Base-by-base conservation (phyloP, 2,888 invertebrate genomes). In the Andrena praecox region DNA sequence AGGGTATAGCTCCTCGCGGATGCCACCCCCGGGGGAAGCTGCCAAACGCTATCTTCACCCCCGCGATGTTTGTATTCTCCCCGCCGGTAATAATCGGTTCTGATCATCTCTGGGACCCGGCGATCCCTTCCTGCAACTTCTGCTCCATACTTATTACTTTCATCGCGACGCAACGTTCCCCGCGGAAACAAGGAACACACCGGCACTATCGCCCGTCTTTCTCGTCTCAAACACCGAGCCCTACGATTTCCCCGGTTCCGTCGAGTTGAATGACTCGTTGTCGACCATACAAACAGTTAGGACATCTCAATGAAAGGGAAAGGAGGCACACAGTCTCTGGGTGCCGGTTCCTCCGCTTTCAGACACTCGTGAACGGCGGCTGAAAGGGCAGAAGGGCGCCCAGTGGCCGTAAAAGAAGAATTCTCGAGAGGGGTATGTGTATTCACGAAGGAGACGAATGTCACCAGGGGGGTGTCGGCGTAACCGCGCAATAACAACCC, bases 401-500 rank as follows among this genome's bases (percentile, higher is more conserved):
- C 42, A 16, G n/a, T 29, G 29, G 20, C 12, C 59, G 59, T 63
- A 63, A 80, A 63, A 66, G 59, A 66, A 50, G 68, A 71, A 62
- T 78, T 78, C 52, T 67, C 52, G 66, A 74, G 80, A 79, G 82
- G 42, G 84, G 81, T 72, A 74, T 73, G 78, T 63, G 82, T 84
- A 83, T 79, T 77, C 72, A 82, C 48, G 62, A 80, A 76, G 74
- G 80, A 82, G 80, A 82, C 73, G 76, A 79, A 79, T 71, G 74
- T 56, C 24, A 29, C 31, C 35, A 29, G 71, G 71, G 66, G 60
- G 74, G 86, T 86, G 73, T 85, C 76, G 87, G 85, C 81, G 87
- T 90, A 90, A 90, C 90, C 91, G 88, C 91, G 90, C 91, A 91
- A 91, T 91, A 91, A 91, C 89, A 87, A 89, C 88, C 89, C 89